Evolutionary conservation across 2,113 vertebrate species (phyloP), one percentile per base, ranked within the genome.

Genomic region (Tachycineta bicolor): DNA sequence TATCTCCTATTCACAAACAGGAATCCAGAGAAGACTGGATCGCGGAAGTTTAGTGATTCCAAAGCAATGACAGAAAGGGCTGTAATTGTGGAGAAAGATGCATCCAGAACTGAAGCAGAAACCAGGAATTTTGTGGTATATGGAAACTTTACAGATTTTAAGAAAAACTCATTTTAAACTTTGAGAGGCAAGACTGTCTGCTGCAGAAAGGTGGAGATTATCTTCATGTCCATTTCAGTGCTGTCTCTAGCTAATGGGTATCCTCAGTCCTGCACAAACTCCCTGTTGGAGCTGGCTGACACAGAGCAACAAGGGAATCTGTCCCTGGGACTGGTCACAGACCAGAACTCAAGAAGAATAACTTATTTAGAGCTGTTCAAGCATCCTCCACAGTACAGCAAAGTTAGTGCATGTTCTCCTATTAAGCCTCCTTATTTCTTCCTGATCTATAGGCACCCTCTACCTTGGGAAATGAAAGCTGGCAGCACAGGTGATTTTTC

Each of bases 401-500:
- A 78, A 91, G 52, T 63, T 59, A 47, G 24, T 41, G 25, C 33
- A 23, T 37, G 41, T 79, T 80, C 76, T 75, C n/a, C 49, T 79
- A 6, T 37, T 39, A 41, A 90, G 21, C 21, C 12, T 89, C n/a
- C 39, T 89, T 69, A 44, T 59, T 75, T 12, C 20, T 79, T 79
- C n/a, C 44, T 87, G 70, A 89, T 84, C 77, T 91, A 76, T 37
- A 71, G 74, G 25, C 28, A 79, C 83, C 58, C 34, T 71, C 69
- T 89, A 29, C 77, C 78, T 73, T 89, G 84, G 84, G 89, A 87
- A 89, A 96, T 65, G 67, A 93, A 95, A 91, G 37, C 25, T 31
- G 58, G 84, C 75, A 89, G 60, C 55, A 53, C 25, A 85, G 58
- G 53, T 16, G 50, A 71, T 95, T 95, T 95, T 97, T 95, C 87